phyloP scores from a whole-genome alignment of 2,888 invertebrate species.

The Plusia festucae region DNA sequence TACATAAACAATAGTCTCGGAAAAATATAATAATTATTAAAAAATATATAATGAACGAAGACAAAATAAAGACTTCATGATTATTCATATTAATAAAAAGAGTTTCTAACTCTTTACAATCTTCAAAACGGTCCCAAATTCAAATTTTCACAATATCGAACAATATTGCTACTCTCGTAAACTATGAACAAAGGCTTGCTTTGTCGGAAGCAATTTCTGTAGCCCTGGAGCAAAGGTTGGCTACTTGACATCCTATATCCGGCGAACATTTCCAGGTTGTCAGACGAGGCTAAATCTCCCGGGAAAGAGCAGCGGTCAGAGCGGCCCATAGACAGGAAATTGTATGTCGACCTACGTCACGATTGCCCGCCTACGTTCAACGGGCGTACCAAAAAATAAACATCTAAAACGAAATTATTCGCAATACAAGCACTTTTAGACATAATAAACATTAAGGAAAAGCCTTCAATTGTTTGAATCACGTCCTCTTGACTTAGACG shows the following conservation, averaged over 20 bases:
- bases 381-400: constrained; percentile 61
- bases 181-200: constrained; percentile 42
- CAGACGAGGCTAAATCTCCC: constrained; percentile 75
- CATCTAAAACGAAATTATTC: constrained; percentile 53
- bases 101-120: background rate
- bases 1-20: background rate
- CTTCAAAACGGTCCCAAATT: background rate
- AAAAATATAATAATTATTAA: background rate
- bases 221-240: constrained; percentile 73
- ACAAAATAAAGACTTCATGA: background rate
- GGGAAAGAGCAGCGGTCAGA: constrained; percentile 83
- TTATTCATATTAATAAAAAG: background rate
- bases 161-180: constrained; percentile 24
- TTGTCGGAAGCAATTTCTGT: constrained; percentile 81
- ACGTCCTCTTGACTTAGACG: constrained; percentile 28
- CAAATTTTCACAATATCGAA: constrained; percentile 11
- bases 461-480: constrained; percentile 23
- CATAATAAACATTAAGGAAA: constrained; percentile 33
- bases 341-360: constrained; percentile 85
- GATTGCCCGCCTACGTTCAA: constrained; percentile 64
- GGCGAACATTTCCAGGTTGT: constrained; percentile 80
- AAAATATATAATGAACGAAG: background rate
- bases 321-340: constrained; percentile 80
- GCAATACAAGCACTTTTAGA: constrained; percentile 54
- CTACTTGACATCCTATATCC: constrained; percentile 85